A percentile compares a stretch with the other conserved stretches of the same genome.
Conservation (phyloP, 2,888 invertebrate genomes). For the Hermodice carunculata region DNA sequence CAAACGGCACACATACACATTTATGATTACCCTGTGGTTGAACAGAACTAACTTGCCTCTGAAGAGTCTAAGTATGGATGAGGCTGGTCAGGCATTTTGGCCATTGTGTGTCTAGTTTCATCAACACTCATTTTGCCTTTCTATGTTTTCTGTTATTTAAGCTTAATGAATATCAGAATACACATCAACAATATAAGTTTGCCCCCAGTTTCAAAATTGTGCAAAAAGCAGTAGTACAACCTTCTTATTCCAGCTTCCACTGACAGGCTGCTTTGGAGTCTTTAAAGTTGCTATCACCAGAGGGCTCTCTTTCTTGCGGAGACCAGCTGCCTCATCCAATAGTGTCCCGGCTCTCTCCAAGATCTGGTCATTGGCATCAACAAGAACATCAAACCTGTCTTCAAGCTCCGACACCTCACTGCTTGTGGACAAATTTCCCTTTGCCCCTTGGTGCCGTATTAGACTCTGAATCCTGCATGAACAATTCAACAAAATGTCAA, state of each 20-base stretch:
- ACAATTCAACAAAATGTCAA: background rate
- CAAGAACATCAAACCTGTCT: constrained; percentile 79
- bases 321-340: constrained; percentile 68
- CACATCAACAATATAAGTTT: too few relatives aligned
- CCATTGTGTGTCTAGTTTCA: too few relatives aligned
- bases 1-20: too few relatives aligned
- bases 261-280: constrained; percentile 44
- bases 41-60: too few relatives aligned
- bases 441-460: constrained; percentile 59
- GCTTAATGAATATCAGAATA: too few relatives aligned
- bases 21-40: too few relatives aligned
- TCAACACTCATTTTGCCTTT: too few relatives aligned
- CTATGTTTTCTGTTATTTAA: too few relatives aligned
- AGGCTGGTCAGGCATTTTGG: too few relatives aligned
- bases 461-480: constrained; percentile 54
- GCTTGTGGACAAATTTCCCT: constrained; percentile 50
- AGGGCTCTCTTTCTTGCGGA: constrained; percentile 64
- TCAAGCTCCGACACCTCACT: constrained; percentile 55
- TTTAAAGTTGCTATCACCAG: constrained; percentile 52
- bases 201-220: too few relatives aligned
- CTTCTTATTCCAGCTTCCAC: constrained; percentile 68
- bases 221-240: too few relatives aligned
- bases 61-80: too few relatives aligned
- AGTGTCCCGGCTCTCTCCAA: constrained; percentile 79
- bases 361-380: constrained; percentile 86